Evolutionary conservation across 2,888 invertebrate genomes (phyloP), one percentile per base, ranked within the genome.

Genomic region (Tillus elongatus): DNA sequence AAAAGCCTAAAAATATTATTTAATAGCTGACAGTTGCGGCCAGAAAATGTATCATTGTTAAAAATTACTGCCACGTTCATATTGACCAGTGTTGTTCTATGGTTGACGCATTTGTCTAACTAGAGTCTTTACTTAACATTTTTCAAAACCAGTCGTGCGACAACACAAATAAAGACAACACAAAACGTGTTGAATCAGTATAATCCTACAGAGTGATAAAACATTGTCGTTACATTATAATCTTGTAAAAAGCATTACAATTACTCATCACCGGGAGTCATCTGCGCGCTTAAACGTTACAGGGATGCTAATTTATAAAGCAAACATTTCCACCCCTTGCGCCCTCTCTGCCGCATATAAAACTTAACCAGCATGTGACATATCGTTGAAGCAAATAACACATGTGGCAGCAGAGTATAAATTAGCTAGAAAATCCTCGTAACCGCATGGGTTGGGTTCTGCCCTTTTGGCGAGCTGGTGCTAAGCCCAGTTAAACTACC

Each of bases 351-450:
- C 24, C 6, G 24, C 24, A 19, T 42, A 47, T 50, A 53, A 50
- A 51, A 53, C 49, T 51, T 44, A 41, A 44, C 47, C 45, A 47
- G 44, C 47, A 43, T 46, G 51, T 54, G 53, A 55, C 54, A 52
- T 52, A 54, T 54, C 55, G 49, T 47, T 39, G 48, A 49, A 43
- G 48, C 47, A 48, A 51, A 53, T 46, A 51, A 51, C 51, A 52
- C 51, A 53, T 54, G 52, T 54, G 50, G 43, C 50, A 47, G 43
- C 41, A 50, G 40, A 50, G 51, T 49, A 56, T 54, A 60, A 60
- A 60, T 60, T 61, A 57, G 51, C 24, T 53, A 55, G 56, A 58
- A 60, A 61, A 57, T 58, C 57, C 58, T 51, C 50, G 53, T 52
- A 55, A 61, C 59, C 61, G 53, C 60, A 59, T 52, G 53, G 56